Conservation (phyloP, 2,797 vertebrate species). For the Manis javanica region DNA sequence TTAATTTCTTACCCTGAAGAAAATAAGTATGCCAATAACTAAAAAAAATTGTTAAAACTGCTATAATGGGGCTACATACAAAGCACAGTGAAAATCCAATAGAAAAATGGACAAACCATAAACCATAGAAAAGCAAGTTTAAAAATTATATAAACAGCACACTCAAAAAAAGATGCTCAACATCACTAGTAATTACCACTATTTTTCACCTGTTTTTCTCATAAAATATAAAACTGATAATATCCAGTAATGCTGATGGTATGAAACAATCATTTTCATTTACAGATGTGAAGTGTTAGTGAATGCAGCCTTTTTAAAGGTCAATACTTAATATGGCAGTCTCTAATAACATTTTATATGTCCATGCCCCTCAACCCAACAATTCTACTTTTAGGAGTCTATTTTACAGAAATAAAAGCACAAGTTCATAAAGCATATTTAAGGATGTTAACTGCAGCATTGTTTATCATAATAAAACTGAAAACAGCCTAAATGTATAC, state of each 20-base stretch:
- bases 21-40: conserved; percentile 14
- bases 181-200: not conserved
- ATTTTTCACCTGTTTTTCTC: conserved; percentile 33
- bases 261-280: not conserved
- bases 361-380: not conserved
- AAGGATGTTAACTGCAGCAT: conserved; percentile 23
- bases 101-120: conserved; percentile 33
- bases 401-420: conserved; percentile 33
- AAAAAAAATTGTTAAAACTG: not conserved
- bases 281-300: not conserved
- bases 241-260: not conserved
- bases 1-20: conserved; percentile 16
- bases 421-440: not conserved
- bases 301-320: not conserved
- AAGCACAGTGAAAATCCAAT: conserved; percentile 28
- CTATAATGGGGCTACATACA: not conserved
- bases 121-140: not conserved
- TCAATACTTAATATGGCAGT: not conserved
- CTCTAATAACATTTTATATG: not conserved
- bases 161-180: not conserved
- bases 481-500: conserved; percentile 46
- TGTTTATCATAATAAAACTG: conserved; percentile 35
- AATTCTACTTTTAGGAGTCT: conserved; percentile 14
- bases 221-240: not conserved
- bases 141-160: not conserved